A percentile compares a stretch with the other conserved stretches of the same genome.
These are phyloP conservation scores for Camponotus pennsylvanicus DNA, from an alignment of 1,140 invertebrate species.

Conservation along the genomic window DNA sequence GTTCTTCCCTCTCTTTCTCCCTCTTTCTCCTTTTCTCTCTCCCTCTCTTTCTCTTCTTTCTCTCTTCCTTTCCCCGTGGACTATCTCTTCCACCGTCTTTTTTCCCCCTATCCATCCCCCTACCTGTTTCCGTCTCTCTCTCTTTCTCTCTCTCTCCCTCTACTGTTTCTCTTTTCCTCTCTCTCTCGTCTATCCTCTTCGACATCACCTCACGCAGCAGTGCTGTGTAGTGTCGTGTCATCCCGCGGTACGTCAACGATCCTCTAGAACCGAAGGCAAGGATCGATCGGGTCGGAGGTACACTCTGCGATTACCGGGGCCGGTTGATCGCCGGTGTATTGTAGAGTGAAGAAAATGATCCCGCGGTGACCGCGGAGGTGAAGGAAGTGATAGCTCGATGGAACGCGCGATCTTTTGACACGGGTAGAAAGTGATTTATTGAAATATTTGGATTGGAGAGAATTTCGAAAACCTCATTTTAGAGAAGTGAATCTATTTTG, in stretches of 20 bases:
- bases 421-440: constrained; percentile 14
- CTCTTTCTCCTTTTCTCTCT: constrained; percentile 30
- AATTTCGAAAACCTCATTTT: background rate
- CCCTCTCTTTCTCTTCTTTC: constrained; percentile 20
- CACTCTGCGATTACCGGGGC: constrained; percentile 59
- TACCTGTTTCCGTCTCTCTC: constrained; percentile 19
- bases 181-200: constrained; percentile 65
- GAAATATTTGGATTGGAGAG: background rate
- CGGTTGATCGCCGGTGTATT: constrained; percentile 43
- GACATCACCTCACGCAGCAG: constrained; percentile 74
- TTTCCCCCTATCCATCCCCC: constrained; percentile 49
- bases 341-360: constrained; percentile 54
- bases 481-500: constrained; percentile 16
- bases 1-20: constrained; percentile 72
- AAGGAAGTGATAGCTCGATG: constrained; percentile 45
- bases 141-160: constrained; percentile 28
- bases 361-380: constrained; percentile 30
- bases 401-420: constrained; percentile 30
- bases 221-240: constrained; percentile 77
- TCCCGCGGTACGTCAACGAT: constrained; percentile 76
- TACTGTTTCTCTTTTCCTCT: constrained; percentile 39
- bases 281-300: constrained; percentile 68
- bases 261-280: constrained; percentile 68
- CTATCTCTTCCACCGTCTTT: constrained; percentile 46
- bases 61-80: constrained; percentile 29